phyloP scores from a whole-genome alignment of 2,888 invertebrate species.

The Diplolepis rosae region DNA sequence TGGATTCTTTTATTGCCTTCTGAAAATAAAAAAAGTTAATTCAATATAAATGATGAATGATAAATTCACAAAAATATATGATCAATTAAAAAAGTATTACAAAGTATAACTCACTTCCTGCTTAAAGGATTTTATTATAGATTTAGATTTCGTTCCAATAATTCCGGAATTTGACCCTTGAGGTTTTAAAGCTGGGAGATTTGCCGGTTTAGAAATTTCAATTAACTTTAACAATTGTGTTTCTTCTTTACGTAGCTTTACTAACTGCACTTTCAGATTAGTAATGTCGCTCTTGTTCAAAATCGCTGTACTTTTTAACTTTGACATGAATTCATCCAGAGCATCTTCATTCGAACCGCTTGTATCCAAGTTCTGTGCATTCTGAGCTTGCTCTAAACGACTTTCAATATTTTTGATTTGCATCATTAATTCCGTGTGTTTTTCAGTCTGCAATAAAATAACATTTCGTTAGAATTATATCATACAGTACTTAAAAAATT shows the following conservation, averaged over 20 bases:
- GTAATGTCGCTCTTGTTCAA: slow-evolving; percentile 77
- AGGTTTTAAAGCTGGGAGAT: slow-evolving; percentile 76
- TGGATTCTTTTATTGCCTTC: background rate
- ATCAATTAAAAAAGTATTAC: no score
- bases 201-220: slow-evolving; percentile 83
- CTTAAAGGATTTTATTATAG: background rate
- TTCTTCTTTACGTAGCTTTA: slow-evolving; percentile 82
- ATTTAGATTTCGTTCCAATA: background rate
- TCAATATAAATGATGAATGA: background rate
- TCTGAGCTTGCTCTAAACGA: slow-evolving; percentile 72
- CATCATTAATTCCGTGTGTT: slow-evolving; percentile 75
- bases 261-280: slow-evolving; percentile 82
- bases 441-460: slow-evolving; percentile 76
- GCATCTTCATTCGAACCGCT: slow-evolving; percentile 79
- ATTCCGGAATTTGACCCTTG: slow-evolving; percentile 48
- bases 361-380: slow-evolving; percentile 68
- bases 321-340: slow-evolving; percentile 88
- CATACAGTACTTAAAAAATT: background rate
- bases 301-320: slow-evolving; percentile 74
- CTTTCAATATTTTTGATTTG: slow-evolving; percentile 79
- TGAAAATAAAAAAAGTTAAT: background rate
- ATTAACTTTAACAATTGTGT: slow-evolving; percentile 81
- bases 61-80: background rate
- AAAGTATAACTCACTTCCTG: slow-evolving; percentile 8
- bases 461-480: background rate